Percentiles rank a stretch among this genome's conserved stretches.
phyloP scores from a whole-genome alignment of 2,888 invertebrate species.

The Odontocerum albicorne region DNA sequence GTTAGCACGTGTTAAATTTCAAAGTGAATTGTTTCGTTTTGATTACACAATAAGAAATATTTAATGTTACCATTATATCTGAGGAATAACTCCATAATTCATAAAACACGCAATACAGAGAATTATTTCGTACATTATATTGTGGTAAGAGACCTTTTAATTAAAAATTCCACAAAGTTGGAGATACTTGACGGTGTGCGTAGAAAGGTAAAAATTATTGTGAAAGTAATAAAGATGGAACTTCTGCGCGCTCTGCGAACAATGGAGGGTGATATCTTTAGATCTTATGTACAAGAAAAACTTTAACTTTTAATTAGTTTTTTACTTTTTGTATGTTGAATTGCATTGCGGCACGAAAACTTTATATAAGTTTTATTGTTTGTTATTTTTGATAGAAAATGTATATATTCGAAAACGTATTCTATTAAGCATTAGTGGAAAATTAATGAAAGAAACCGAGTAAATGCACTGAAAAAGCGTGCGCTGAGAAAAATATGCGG shows the following conservation, averaged over 20 bases:
- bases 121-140: slow-evolving; percentile 8
- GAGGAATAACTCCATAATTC: slow-evolving; percentile 5
- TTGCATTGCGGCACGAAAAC: slow-evolving; percentile 20
- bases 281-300: slow-evolving; percentile 13
- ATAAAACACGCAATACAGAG: slow-evolving; percentile 4
- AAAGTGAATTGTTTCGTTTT: too few relatives aligned
- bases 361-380: too few relatives aligned
- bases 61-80: too few relatives aligned
- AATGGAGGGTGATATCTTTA: slow-evolving; percentile 15
- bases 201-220: slow-evolving; percentile 19
- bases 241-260: slow-evolving; percentile 6
- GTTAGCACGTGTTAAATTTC: too few relatives aligned
- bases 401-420: too few relatives aligned
- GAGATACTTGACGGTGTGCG: slow-evolving; percentile 4
- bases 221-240: slow-evolving; percentile 21
- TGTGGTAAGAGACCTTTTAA: slow-evolving; percentile 15
- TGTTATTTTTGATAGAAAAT: too few relatives aligned
- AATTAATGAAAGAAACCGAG: too few relatives aligned
- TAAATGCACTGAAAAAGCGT: too few relatives aligned
- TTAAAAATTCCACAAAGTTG: slow-evolving; percentile 8
- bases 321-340: slow-evolving; percentile 23
- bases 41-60: too few relatives aligned
- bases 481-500: too few relatives aligned
- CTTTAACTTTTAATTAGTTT: slow-evolving; percentile 27
- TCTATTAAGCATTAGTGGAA: too few relatives aligned